phyloP scores from a whole-genome alignment of 2,888 invertebrate genomes.

The Cyrtodaria siliqua region DNA sequence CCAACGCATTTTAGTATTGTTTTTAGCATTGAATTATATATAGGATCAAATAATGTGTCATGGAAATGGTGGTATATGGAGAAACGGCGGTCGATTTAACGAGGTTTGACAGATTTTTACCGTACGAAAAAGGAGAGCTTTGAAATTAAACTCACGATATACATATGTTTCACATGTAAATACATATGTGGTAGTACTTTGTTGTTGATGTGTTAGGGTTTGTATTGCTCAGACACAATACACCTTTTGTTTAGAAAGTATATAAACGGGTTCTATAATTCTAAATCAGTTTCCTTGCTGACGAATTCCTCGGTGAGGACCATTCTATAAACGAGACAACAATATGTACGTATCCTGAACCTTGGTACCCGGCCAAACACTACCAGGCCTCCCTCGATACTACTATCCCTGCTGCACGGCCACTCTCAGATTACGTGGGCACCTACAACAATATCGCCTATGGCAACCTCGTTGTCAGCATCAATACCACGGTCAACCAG shows the following conservation, averaged over 20 bases:
- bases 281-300: conserved; percentile 66
- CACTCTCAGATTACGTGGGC: conserved; percentile 60
- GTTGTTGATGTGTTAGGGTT: background rate
- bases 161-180: too few relatives aligned
- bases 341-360: conserved; percentile 80
- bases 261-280: background rate
- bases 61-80: too few relatives aligned
- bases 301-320: conserved; percentile 74
- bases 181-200: background rate
- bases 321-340: conserved; percentile 80
- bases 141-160: too few relatives aligned
- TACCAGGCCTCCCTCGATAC: conserved; percentile 26
- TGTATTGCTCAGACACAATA: background rate
- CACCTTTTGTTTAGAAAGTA: background rate
- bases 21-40: too few relatives aligned
- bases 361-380: conserved; percentile 50
- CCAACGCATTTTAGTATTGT: too few relatives aligned
- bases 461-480: conserved; percentile 55
- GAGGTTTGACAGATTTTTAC: too few relatives aligned
- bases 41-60: too few relatives aligned
- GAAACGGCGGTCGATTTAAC: too few relatives aligned
- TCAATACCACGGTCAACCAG: conserved; percentile 41
- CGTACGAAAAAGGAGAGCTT: too few relatives aligned
- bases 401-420: conserved; percentile 27
- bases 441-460: conserved; percentile 69